Evolutionary conservation across 2,888 invertebrate species (phyloP), one percentile per base, ranked within the genome.

Genomic region (Hirtodrosophila alboralis): DNA sequence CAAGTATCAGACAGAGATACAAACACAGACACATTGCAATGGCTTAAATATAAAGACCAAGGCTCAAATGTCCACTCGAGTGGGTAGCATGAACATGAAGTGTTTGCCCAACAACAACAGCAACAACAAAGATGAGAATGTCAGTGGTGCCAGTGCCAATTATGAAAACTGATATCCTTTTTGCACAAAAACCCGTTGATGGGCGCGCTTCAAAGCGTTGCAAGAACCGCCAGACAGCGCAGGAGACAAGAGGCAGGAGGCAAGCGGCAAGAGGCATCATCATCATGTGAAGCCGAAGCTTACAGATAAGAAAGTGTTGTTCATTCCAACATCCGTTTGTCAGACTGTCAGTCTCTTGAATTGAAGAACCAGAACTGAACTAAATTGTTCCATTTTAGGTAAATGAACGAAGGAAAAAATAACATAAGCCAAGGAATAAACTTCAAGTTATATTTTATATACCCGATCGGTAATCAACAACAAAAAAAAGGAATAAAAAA

Each of bases 91-190:
- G 84, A 85, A 81, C 87, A 81, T 87, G 84, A 87, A 87, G 87
- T 81, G 81, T 81, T 87, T 87, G 81, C 84, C 40, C 85, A 84
- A 43, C 81, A 77, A 67, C 63, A 70, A 56, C 56, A 64, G 48
- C 56, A 66, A 14, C 68, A 66, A 31, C 49, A 28, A 37, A 47
- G 53, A 52, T 30, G 44, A 62, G 52, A 40, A 75, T 70, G 63
- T 70, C 75, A 56, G 70, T 62, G 56, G 45, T 85, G 81, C 81
- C 78, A 78, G 80, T 84, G 79, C 85, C 85, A 84, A 84, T 84
- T 84, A 87, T 84, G 83, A 84, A 84, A 84, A 72, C 85, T 86
- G 83, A 84, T 84, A 84, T 86, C 81, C 78, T 75, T 75, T 84
- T n/a, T n/a, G n/a, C n/a, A 81, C 63, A 75, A 77, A 86, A 81